Conservation (phyloP, 2,888 invertebrate species). For the Thecophora atra region DNA sequence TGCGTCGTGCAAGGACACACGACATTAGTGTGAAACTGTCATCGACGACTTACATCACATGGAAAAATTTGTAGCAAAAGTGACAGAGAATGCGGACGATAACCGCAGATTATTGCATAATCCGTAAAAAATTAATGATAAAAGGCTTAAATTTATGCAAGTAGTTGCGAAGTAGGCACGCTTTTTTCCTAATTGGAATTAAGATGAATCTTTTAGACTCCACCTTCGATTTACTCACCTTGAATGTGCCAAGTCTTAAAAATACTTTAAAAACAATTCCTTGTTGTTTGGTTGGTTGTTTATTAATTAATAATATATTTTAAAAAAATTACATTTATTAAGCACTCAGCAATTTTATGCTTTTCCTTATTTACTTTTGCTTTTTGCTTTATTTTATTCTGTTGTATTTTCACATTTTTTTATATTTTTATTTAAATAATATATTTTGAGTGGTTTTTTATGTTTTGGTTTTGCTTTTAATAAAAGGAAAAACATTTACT, state of each 20-base stretch:
- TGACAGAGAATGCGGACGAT: not conserved
- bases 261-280: constrained; percentile 5
- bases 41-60: not conserved
- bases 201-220: not conserved
- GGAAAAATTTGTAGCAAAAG: not conserved
- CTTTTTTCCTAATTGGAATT: not conserved
- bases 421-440: constrained; percentile 14
- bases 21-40: not conserved
- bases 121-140: not conserved
- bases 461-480: too few relatives aligned
- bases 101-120: not conserved
- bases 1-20: not conserved
- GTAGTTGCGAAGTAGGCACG: not conserved
- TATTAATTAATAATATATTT: constrained; percentile 36
- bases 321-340: constrained; percentile 37
- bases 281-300: constrained; percentile 27
- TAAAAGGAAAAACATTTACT: not conserved
- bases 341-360: constrained; percentile 24
- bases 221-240: not conserved
- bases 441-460: too few relatives aligned
- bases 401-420: constrained; percentile 5
- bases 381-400: not conserved
- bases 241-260: not conserved
- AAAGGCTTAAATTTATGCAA: not conserved
- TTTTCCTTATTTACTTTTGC: not conserved